Evolutionary conservation across 1,140 invertebrate species (phyloP).

Genomic region (Lerema accius): DNA sequence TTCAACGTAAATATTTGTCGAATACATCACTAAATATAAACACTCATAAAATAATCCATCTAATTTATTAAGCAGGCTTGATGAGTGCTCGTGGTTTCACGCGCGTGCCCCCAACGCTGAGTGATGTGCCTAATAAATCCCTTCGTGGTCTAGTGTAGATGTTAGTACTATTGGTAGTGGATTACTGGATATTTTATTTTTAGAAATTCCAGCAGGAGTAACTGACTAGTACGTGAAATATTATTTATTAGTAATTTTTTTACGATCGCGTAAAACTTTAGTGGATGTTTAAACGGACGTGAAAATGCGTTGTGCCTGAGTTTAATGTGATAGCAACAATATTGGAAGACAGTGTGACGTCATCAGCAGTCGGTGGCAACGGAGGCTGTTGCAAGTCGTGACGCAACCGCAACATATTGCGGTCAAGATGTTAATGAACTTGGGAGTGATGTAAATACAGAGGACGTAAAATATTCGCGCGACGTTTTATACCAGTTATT

Average conservation of each 20-base stretch:
- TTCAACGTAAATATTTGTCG: constrained; percentile 21
- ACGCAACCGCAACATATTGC: constrained; percentile 21
- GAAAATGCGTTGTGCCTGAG: not conserved
- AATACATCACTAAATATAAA: constrained; percentile 9
- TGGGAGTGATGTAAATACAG: constrained; percentile 11
- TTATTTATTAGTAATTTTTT: too few relatives aligned
- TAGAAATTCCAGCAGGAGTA: constrained; percentile 2
- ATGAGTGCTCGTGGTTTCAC: constrained; percentile 6
- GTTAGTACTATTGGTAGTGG: constrained; percentile 12
- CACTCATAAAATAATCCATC: not conserved
- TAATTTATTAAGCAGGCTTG: constrained; percentile 19
- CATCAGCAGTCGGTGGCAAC: not conserved
- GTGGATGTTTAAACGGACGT: not conserved
- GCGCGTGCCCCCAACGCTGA: not conserved
- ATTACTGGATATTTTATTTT: constrained; percentile 21
- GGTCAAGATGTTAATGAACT: constrained; percentile 24
- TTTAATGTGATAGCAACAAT: constrained; percentile 1
- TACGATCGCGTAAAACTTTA: not conserved
- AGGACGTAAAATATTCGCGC: too few relatives aligned
- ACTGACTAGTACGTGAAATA: too few relatives aligned
- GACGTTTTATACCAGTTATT: too few relatives aligned
- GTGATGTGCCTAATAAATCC: not conserved
- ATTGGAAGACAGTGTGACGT: constrained; percentile 12
- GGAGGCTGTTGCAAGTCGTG: constrained; percentile 13
- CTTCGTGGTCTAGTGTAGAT: constrained; percentile 1